Evolutionary conservation across 2,888 invertebrate genomes (phyloP).

Genomic region (Aspidapion aeneum): DNA sequence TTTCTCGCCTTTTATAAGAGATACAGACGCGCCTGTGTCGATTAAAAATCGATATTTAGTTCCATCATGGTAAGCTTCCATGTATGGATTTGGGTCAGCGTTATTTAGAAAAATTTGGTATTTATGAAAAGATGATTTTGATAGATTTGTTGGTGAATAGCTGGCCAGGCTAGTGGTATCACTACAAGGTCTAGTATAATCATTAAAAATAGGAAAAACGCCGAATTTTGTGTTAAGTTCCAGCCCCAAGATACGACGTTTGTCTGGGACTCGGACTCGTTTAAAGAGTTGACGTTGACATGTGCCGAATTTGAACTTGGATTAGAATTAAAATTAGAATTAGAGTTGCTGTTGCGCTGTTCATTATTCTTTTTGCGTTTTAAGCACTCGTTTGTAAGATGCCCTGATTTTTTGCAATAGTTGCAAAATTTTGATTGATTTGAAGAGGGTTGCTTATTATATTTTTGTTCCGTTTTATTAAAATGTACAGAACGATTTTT

Average conservation of each 20-base stretch:
- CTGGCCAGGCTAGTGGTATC: too few species aligned
- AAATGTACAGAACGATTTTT: not conserved
- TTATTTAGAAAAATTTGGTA: not conserved
- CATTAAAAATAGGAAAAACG: not conserved
- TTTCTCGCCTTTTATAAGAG: slow-evolving; percentile 23
- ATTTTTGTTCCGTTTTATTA: not conserved
- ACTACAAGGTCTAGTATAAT: too few species aligned
- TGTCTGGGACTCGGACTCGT: not conserved
- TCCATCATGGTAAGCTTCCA: not conserved
- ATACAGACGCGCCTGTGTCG: slow-evolving; percentile 28
- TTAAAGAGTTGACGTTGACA: not conserved
- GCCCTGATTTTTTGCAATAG: too few species aligned
- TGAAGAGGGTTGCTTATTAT: too few species aligned
- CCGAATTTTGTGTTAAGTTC: not conserved
- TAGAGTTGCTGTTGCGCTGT: not conserved
- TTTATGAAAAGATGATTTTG: not conserved
- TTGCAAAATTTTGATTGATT: too few species aligned
- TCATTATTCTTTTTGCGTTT: slow-evolving; percentile 16
- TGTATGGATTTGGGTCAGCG: not conserved
- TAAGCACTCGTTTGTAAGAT: slow-evolving; percentile 2
- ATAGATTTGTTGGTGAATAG: not conserved
- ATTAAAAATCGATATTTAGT: slow-evolving; percentile 22
- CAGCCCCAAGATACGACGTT: slow-evolving; percentile 5
- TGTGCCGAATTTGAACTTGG: not conserved
- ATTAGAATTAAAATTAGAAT: too few species aligned